Evolutionary conservation across 2,113 vertebrate genomes (phyloP), one percentile per base, ranked within the genome.

Genomic region (Psephotus haematonotus): DNA sequence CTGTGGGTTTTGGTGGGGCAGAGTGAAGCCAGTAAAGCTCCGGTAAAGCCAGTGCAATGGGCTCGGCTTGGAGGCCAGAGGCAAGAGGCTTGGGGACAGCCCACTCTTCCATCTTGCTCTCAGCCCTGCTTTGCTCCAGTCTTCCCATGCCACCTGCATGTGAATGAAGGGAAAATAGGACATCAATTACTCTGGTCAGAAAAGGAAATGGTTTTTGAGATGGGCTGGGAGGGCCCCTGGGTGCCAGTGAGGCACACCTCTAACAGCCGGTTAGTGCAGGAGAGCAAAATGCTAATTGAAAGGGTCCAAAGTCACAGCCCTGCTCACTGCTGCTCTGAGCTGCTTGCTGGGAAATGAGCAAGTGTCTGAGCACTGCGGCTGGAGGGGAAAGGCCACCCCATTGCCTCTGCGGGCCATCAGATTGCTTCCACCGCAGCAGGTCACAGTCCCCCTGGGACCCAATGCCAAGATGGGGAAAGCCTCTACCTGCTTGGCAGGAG

Each of bases 151-250:
- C 83, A 68, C 76, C 87, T 84, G 92, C 92, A 72, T 77, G 3
- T 7, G 72, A 89, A 92, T 86, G 85, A 95, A 71, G 77, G 88
- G 77, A 95, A 95, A 96, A 87, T 10, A 60, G 83, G 92, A 60
- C 93, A 90, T 39, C 75, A 57, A 0, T 71, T 49, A 44, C 82
- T 47, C 9, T 8, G 6, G 75, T 29, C 83, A 71, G 95, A 41
- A 52, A 70, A 71, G 60, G 92, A 77, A 90, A 88, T 59, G 60
- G 16, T 22, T 44, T 28, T 79, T 79, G 69, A 64, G 90, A 78
- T 2, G 9, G 77, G 80, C 44, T 72, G 53, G 86, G 86, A 90
- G 67, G 59, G 43, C 22, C 53, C 78, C 59, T 5, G 0, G 59
- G 67, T 80, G 81, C 59, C 3, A 11, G 35, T 7, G n/a, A 46